Conservation (phyloP, 2,113 vertebrate species). For the Trochalopteron elliotii region DNA sequence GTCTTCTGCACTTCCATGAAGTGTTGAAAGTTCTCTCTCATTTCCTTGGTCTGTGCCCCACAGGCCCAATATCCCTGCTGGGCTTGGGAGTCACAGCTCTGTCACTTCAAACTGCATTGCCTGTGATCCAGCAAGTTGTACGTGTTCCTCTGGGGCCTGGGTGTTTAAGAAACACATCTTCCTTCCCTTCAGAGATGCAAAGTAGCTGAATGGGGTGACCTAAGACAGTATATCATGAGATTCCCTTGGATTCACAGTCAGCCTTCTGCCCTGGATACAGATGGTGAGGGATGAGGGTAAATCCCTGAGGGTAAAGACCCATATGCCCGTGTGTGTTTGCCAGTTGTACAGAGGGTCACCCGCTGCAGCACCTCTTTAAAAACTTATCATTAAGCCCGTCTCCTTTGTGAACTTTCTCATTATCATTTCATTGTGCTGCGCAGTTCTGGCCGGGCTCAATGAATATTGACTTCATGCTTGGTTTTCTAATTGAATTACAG, state of each 20-base stretch:
- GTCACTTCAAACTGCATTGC: not conserved
- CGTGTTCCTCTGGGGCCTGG: not conserved
- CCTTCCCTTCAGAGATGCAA: not conserved
- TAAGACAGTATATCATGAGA: slow-evolving; percentile 20
- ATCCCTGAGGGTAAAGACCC: slow-evolving; percentile 52
- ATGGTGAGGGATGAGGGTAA: slow-evolving; percentile 56
- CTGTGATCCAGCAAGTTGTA: not conserved
- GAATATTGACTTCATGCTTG: slow-evolving; percentile 82
- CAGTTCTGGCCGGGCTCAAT: slow-evolving; percentile 52
- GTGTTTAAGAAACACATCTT: slow-evolving; percentile 38
- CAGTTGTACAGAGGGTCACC: slow-evolving; percentile 56
- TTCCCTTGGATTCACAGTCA: slow-evolving; percentile 57
- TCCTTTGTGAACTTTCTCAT: slow-evolving; percentile 75
- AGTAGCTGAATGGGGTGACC: not conserved
- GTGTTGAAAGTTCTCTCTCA: not conserved
- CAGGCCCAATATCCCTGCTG: not conserved
- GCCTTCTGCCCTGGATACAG: slow-evolving; percentile 66
- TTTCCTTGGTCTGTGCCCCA: not conserved
- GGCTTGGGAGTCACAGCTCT: not conserved
- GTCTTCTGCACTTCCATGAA: not conserved
- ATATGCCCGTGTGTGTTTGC: slow-evolving; percentile 51
- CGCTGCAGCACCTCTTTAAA: slow-evolving; percentile 67
- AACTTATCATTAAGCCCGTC: slow-evolving; percentile 60
- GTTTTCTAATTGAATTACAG: slow-evolving; percentile 84
- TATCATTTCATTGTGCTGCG: slow-evolving; percentile 78